These are phyloP conservation scores for Chrysina gloriosa DNA, from an alignment of 2,888 invertebrate species.

Conservation along the genomic window DNA sequence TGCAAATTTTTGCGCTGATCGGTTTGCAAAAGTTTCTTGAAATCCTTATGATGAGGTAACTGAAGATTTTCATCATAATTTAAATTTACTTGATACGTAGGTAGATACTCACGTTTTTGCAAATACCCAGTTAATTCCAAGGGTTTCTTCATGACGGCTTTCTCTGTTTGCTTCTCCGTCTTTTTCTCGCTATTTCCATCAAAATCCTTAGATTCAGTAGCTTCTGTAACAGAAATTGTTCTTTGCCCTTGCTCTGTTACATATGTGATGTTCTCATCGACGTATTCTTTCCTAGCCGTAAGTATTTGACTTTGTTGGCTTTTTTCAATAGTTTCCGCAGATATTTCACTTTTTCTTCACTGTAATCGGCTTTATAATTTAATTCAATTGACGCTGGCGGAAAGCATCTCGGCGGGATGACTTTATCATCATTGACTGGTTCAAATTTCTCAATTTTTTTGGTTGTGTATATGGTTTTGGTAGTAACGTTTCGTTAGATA, in stretches of 20 bases:
- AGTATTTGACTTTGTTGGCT: conserved; percentile 37
- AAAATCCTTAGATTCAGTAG: conserved; percentile 40
- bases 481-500: conserved; percentile 18
- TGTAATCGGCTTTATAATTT: conserved; percentile 55
- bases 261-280: not conserved
- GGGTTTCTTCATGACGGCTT: conserved; percentile 56
- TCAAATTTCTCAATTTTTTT: conserved; percentile 51
- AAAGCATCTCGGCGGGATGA: conserved; percentile 50
- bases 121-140: conserved; percentile 58
- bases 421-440: conserved; percentile 20
- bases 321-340: conserved; percentile 40
- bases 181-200: conserved; percentile 41
- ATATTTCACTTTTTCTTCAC: conserved; percentile 40
- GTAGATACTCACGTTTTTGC: conserved; percentile 73
- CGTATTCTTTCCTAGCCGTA: conserved; percentile 37
- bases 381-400: conserved; percentile 65
- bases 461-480: conserved; percentile 63
- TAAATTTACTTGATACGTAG: conserved; percentile 69
- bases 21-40: conserved; percentile 46
- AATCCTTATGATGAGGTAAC: conserved; percentile 50
- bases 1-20: conserved; percentile 39
- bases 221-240: conserved; percentile 30
- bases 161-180: conserved; percentile 55
- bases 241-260: conserved; percentile 16
- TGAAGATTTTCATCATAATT: conserved; percentile 48